Evolutionary conservation across 2,888 invertebrate species (phyloP), one percentile per base, ranked within the genome.

Genomic region (Eupeodes latifasciatus): DNA sequence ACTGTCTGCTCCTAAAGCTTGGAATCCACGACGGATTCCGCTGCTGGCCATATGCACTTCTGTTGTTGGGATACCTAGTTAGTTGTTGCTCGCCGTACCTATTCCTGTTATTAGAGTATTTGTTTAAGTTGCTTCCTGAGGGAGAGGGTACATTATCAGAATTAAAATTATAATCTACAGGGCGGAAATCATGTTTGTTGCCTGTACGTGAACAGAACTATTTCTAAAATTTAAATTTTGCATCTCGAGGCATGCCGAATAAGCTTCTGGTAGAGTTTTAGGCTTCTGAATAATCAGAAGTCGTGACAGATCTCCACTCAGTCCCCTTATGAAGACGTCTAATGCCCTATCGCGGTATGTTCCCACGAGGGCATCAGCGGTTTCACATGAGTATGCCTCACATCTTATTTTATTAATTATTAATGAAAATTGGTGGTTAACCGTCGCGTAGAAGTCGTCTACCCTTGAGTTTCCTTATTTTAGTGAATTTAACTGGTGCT

Each of bases 271-370:
- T 9, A 84, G 62, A 11, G 82, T 80, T 47, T 57, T 53, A 11
- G 75, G 74, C 44, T 62, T 88, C 47, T 79, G 75, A 44, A 78
- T 82, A 2, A 81, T 53, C 5, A 81, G 51, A 47, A 85, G 79
- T n/a, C 53, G 36, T 12, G 77, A 80, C 14, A 81, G 12, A 36
- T 61, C 36, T 40, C 61, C 40, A 10, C 76, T 72, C n/a, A 86
- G 16, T 10, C 85, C 81, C 36, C 89, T 69, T 19, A 90, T 64
- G 36, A 90, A 90, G 27, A 89, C 87, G 11, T 90, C 89, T 12
- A 90, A 64, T 14, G 89, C 89, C 72, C 89, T 84, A 77, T 90
- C 89, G 12, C 89, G 64, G 47, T 90, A 90, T 3, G 61, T 84
- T 51, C 76, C 86, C 34, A 89, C 85, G 12, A 90, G 53, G 0